Conservation (phyloP, 1,140 invertebrate genomes). For the Eulimnadia texana region DNA sequence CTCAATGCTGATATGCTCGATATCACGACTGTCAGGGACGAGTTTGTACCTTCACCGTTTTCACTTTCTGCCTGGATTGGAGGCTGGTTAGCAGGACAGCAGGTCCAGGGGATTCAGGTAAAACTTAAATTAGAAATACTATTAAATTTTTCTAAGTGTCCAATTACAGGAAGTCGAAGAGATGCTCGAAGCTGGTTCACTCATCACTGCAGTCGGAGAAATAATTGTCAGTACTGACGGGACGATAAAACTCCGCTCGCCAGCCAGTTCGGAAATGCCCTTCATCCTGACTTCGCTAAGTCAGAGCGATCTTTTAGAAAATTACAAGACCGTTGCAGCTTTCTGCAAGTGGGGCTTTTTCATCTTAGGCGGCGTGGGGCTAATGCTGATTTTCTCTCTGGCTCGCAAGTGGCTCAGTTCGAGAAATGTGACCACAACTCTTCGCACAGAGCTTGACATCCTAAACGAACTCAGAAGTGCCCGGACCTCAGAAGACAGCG, state of each 20-base stretch:
- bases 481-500: not conserved
- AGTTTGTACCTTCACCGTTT: constrained; percentile 1
- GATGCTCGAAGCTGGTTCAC: not conserved
- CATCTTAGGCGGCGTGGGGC: constrained; percentile 3
- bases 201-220: constrained; percentile 3
- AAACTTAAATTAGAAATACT: not conserved
- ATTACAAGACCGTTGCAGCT: not conserved
- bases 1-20: not conserved
- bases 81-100: not conserved
- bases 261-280: not conserved
- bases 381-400: not conserved
- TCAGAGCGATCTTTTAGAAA: not conserved
- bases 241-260: constrained; percentile 2
- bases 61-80: constrained; percentile 3
- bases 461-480: not conserved
- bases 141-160: not conserved
- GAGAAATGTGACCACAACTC: not conserved
- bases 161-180: constrained; percentile 4
- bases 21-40: not conserved
- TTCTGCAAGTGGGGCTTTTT: constrained; percentile 5
- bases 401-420: constrained; percentile 5
- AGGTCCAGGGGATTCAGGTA: not conserved
- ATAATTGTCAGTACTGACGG: not conserved
- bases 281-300: not conserved
- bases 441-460: not conserved